These are phyloP conservation scores for Fissipunctia ypsillon DNA, from an alignment of 2,888 invertebrate species.

Conservation along the genomic window DNA sequence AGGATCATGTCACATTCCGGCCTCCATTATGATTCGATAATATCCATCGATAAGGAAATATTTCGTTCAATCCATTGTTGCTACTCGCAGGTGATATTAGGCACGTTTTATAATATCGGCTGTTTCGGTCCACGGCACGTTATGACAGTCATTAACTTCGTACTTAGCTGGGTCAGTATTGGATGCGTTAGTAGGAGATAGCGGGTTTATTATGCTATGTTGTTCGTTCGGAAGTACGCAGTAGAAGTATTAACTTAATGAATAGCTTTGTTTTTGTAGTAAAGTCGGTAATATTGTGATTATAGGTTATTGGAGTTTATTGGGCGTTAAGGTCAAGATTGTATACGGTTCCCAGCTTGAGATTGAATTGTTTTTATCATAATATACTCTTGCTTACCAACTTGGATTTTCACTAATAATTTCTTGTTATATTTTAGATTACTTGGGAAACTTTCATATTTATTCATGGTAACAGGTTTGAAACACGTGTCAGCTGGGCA, in stretches of 20 bases:
- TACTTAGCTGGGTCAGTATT: conserved; percentile 38
- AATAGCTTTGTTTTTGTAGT: conserved; percentile 38
- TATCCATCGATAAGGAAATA: conserved; percentile 53
- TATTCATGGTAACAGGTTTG: no score
- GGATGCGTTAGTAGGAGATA: conserved; percentile 40
- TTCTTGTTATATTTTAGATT: neutral
- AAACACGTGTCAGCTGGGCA: no score
- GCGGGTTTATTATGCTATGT: conserved; percentile 37
- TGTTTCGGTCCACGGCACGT: conserved; percentile 33
- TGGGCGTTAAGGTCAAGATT: conserved; percentile 20
- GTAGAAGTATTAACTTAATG: conserved; percentile 40
- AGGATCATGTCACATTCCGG: conserved; percentile 34
- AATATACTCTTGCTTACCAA: neutral
- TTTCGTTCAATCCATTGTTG: conserved; percentile 39
- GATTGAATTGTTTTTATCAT: conserved; percentile 1
- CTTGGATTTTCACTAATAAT: no score
- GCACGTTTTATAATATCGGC: conserved; percentile 34
- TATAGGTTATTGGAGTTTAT: conserved; percentile 8
- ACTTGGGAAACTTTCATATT: neutral
- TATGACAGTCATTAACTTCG: conserved; percentile 52
- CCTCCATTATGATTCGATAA: conserved; percentile 38
- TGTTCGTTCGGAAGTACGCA: conserved; percentile 33
- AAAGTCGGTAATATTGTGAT: neutral
- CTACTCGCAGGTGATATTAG: conserved; percentile 31
- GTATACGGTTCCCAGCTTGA: neutral